Conservation (phyloP, 2,113 vertebrate genomes). For the Hippocampus barbouri region DNA sequence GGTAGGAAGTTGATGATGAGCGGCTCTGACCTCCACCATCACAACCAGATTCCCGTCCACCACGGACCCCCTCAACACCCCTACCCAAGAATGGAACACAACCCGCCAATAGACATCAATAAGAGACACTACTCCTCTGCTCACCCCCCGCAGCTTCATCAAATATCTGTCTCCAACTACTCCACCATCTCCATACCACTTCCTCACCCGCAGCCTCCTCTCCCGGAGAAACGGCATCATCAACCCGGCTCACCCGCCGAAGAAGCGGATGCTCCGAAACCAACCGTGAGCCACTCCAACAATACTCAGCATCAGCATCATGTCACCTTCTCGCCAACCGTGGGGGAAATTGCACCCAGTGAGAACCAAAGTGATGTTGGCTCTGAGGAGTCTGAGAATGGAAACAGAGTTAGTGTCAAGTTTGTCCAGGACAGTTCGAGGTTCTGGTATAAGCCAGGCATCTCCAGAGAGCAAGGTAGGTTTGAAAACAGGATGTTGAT, state of each 20-base stretch:
- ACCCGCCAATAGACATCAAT: slow-evolving; percentile 35
- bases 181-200: slow-evolving; percentile 62
- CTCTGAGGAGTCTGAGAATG: slow-evolving; percentile 37
- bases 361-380: slow-evolving; percentile 39
- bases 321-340: slow-evolving; percentile 81
- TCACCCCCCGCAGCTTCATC: slow-evolving; percentile 52
- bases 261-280: slow-evolving; percentile 34
- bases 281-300: slow-evolving; percentile 40
- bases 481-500: not conserved
- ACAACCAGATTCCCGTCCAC: slow-evolving; percentile 31
- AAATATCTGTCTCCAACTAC: slow-evolving; percentile 49
- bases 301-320: slow-evolving; percentile 63
- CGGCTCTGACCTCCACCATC: slow-evolving; percentile 45
- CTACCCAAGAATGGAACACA: slow-evolving; percentile 44
- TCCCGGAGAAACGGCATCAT: slow-evolving; percentile 81
- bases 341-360: slow-evolving; percentile 66
- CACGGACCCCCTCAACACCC: slow-evolving; percentile 46
- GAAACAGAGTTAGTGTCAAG: slow-evolving; percentile 72
- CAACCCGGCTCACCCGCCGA: slow-evolving; percentile 50
- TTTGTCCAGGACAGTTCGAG: slow-evolving; percentile 90
- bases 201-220: slow-evolving; percentile 73
- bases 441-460: slow-evolving; percentile 90
- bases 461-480: slow-evolving; percentile 89
- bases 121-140: slow-evolving; percentile 56
- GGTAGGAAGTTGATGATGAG: slow-evolving; percentile 71